Evolutionary conservation across 2,888 invertebrate genomes (phyloP).

Genomic region (Limnephilus lunatus): DNA sequence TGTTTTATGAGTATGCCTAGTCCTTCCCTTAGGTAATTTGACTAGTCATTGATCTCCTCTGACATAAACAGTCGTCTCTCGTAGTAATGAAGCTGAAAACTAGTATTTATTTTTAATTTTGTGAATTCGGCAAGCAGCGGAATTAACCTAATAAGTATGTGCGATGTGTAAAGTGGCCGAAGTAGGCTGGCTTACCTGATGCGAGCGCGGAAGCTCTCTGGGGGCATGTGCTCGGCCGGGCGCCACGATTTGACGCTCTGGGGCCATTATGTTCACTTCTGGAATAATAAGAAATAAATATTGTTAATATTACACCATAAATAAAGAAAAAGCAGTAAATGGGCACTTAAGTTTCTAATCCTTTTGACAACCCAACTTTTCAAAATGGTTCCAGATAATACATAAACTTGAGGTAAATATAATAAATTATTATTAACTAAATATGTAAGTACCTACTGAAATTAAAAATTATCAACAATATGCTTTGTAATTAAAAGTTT

Average conservation of each 20-base stretch:
- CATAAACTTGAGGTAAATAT: neutral
- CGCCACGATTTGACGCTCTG: conserved; percentile 61
- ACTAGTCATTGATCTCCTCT: too few species aligned
- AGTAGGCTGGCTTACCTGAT: conserved; percentile 48
- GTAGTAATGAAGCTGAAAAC: too few species aligned
- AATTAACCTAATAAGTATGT: neutral
- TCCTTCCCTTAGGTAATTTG: too few species aligned
- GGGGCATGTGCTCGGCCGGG: conserved; percentile 61
- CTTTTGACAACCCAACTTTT: neutral
- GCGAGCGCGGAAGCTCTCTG: conserved; percentile 52
- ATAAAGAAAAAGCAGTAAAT: neutral
- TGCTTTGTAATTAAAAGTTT: too few species aligned
- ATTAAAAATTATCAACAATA: neutral
- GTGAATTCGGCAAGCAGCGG: too few species aligned
- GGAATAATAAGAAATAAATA: conserved; percentile 36
- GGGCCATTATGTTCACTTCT: conserved; percentile 62
- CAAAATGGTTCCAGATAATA: neutral
- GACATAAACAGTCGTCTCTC: too few species aligned
- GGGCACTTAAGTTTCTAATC: neutral
- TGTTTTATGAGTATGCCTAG: too few species aligned
- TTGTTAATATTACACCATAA: conserved; percentile 7
- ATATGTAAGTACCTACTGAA: neutral
- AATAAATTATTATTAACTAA: neutral
- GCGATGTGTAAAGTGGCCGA: too few species aligned
- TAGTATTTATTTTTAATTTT: too few species aligned